Percentiles rank a stretch among this genome's conserved stretches.
These are phyloP conservation scores for Gastrophysa polygoni DNA, from an alignment of 2,888 invertebrate genomes.

Conservation along the genomic window DNA sequence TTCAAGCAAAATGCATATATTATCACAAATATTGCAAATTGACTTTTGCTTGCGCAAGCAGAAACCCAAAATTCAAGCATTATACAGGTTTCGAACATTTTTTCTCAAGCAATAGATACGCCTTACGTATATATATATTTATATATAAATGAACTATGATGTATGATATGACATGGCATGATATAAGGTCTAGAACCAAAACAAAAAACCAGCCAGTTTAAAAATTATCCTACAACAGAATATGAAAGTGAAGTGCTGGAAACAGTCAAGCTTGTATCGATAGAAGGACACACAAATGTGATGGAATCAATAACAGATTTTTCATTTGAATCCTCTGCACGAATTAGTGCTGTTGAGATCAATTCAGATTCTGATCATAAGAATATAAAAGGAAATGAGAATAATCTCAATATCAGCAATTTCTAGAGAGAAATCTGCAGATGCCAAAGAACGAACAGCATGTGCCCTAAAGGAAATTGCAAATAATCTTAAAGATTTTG, in stretches of 20 bases:
- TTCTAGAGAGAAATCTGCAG: neutral
- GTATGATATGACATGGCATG: neutral
- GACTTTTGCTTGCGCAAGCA: no score
- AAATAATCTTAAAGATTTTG: no score
- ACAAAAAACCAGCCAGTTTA: neutral
- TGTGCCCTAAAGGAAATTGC: no score
- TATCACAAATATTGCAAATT: no score
- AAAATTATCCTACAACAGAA: neutral
- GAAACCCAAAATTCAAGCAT: no score
- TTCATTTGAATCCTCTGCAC: neutral
- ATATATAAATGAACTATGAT: no score
- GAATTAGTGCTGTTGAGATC: neutral
- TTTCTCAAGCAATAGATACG: no score
- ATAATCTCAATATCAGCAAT: neutral
- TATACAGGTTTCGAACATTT: no score
- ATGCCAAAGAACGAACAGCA: neutral
- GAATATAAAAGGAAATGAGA: neutral
- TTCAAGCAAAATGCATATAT: no score
- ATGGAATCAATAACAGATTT: neutral
- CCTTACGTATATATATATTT: no score
- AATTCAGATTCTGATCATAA: neutral
- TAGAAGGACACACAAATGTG: neutral
- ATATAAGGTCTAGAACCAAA: neutral
- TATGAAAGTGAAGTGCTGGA: neutral
- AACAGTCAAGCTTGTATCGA: neutral